Evolutionary conservation across 2,797 vertebrate genomes (phyloP), one percentile per base, ranked within the genome.

Genomic region (Tamandua tetradactyla): DNA sequence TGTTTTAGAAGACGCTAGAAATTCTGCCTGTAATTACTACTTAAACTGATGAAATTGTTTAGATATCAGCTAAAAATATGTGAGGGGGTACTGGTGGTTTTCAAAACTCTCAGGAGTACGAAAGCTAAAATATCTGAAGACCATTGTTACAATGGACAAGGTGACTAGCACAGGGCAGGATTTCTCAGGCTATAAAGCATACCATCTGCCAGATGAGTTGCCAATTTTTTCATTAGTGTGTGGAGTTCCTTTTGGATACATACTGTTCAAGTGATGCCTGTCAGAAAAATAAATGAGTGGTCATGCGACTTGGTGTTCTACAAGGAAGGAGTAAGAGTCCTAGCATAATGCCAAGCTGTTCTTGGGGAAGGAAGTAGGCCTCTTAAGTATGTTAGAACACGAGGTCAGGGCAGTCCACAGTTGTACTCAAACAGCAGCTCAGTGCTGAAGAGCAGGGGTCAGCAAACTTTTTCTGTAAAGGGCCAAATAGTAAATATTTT

Each of bases 1-100:
- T 61, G 20, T 55, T 93, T 88, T 80, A 94, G 80, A 86, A 86
- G 15, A 17, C 49, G 13, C 52, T 72, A 83, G 32, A 93, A 95
- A 92, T 90, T 47, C 32, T 4, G 66, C 61, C 40, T 89, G 12
- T 84, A 55, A 86, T 11, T 66, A 57, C 47, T 75, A 55, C 49
- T 94, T 89, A 75, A 87, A 66, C 7, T 25, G 83, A 35, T 4
- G 27, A 79, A 90, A 62, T 72, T 17, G 18, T 83, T 64, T 82
- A 66, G 57, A 66, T 86, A 47, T 80, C n/a, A 86, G 59, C n/a
- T n/a, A 74, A 90, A 72, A 47, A 72, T 52, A 32, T 76, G 3
- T 32, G 44, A 88, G 40, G 2, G 15, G 20, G 11, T 40, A 22
- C 23, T 30, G 18, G 52, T 30, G 61, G 37, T 83, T 89, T 86